Evolutionary conservation across 2,888 invertebrate genomes (phyloP).

Genomic region (Dryomyza anilis): DNA sequence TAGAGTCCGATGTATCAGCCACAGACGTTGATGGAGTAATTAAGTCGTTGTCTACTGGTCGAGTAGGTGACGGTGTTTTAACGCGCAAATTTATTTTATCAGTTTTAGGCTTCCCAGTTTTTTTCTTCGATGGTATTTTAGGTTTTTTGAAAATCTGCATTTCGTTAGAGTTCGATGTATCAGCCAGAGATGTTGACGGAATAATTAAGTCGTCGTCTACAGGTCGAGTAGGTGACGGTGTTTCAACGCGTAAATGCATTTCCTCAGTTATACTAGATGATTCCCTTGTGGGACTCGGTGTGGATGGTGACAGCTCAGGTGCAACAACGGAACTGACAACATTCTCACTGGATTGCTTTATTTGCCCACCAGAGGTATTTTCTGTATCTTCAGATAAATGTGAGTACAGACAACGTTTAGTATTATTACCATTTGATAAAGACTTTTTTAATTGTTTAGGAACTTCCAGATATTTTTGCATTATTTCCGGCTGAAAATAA

Average conservation of each 20-base stretch:
- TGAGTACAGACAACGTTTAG: too few species aligned
- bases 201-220: not conserved
- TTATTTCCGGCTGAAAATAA: slow-evolving; percentile 27
- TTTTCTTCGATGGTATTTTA: slow-evolving; percentile 25
- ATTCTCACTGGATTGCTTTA: too few species aligned
- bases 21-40: too few species aligned
- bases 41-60: too few species aligned
- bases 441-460: too few species aligned
- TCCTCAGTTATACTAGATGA: not conserved
- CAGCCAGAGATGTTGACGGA: not conserved
- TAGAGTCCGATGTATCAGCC: not conserved
- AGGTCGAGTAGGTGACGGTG: not conserved
- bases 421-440: too few species aligned
- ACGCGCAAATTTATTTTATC: not conserved
- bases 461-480: slow-evolving; percentile 35
- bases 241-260: not conserved
- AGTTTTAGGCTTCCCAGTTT: not conserved
- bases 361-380: too few species aligned
- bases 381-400: too few species aligned
- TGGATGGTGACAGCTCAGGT: too few species aligned
- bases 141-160: slow-evolving; percentile 39
- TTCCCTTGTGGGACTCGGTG: not conserved
- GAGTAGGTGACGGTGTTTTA: too few species aligned
- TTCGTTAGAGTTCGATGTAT: not conserved
- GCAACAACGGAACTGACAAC: too few species aligned